Evolutionary conservation across 2,888 invertebrate genomes (phyloP).

Genomic region (Ptilodon capucinus): DNA sequence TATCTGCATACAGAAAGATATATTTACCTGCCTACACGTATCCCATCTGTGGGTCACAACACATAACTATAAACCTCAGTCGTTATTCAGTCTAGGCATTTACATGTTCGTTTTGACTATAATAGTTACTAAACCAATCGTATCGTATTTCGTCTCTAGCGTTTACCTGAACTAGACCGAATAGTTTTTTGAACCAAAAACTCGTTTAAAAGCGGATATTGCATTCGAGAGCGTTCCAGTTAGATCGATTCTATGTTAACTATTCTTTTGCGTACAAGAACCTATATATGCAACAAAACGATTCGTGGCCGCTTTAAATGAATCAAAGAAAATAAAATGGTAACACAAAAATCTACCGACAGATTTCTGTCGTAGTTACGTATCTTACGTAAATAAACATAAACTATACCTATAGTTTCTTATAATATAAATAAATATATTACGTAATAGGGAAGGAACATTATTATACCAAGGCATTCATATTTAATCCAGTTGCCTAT

Average conservation of each 20-base stretch:
- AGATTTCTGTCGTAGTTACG: no score
- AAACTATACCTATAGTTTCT: no score
- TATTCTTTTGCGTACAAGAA: slow-evolving; percentile 57
- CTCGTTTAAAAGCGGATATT: slow-evolving; percentile 82
- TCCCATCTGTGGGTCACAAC: no score
- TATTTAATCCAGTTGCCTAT: not conserved
- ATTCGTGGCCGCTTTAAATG: slow-evolving; percentile 3
- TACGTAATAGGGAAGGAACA: no score
- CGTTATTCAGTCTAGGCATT: slow-evolving; percentile 4
- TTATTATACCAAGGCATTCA: not conserved
- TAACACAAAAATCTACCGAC: no score
- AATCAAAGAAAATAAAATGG: not conserved
- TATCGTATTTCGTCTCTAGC: slow-evolving; percentile 42
- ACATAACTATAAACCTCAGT: not conserved
- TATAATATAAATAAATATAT: no score
- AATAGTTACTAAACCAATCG: slow-evolving; percentile 31
- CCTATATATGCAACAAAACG: slow-evolving; percentile 25
- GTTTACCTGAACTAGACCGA: slow-evolving; percentile 63
- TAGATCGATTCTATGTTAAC: slow-evolving; percentile 70
- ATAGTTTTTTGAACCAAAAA: slow-evolving; percentile 79
- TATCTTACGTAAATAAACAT: no score
- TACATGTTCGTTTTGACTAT: slow-evolving; percentile 23
- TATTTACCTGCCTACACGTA: no score
- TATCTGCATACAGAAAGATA: no score
- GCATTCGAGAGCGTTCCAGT: slow-evolving; percentile 73